Conservation (phyloP, 2,888 invertebrate genomes). For the Hybos culiciformis region DNA sequence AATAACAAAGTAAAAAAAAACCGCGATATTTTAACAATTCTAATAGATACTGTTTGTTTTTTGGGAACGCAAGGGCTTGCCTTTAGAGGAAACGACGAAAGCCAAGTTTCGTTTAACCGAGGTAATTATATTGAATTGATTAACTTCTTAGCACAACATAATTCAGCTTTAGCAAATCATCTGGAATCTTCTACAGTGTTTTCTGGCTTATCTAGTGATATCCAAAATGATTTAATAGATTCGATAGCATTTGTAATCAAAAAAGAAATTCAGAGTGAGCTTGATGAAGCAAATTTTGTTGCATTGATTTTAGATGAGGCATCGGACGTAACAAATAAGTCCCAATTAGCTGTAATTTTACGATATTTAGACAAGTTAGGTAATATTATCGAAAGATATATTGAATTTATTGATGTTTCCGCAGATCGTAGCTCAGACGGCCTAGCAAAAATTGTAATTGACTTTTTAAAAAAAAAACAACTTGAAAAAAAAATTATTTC, state of each 20-base stretch:
- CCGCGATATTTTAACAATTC: slow-evolving; percentile 14
- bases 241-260: slow-evolving; percentile 12
- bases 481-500: slow-evolving; percentile 14
- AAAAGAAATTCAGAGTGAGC: slow-evolving; percentile 15
- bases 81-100: slow-evolving; percentile 12
- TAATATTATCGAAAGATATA: slow-evolving; percentile 15
- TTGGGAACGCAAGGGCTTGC: slow-evolving; percentile 14
- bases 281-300: slow-evolving; percentile 16
- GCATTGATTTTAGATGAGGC: slow-evolving; percentile 17
- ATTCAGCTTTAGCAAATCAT: slow-evolving; percentile 15
- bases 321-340: slow-evolving; percentile 11
- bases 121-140: slow-evolving; percentile 16
- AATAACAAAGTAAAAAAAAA: slow-evolving; percentile 18
- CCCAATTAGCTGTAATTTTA: slow-evolving; percentile 15
- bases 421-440: slow-evolving; percentile 15
- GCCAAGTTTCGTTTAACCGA: slow-evolving; percentile 13
- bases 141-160: slow-evolving; percentile 15
- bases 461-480: slow-evolving; percentile 5
- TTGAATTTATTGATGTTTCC: slow-evolving; percentile 13
- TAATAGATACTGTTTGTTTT: slow-evolving; percentile 13
- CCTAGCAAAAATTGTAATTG: slow-evolving; percentile 2
- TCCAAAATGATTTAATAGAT: slow-evolving; percentile 20
- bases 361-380: slow-evolving; percentile 12
- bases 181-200: slow-evolving; percentile 17
- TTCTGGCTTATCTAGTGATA: slow-evolving; percentile 16